Conservation (phyloP, 2,797 vertebrate species). For the Antennarius maculatus region DNA sequence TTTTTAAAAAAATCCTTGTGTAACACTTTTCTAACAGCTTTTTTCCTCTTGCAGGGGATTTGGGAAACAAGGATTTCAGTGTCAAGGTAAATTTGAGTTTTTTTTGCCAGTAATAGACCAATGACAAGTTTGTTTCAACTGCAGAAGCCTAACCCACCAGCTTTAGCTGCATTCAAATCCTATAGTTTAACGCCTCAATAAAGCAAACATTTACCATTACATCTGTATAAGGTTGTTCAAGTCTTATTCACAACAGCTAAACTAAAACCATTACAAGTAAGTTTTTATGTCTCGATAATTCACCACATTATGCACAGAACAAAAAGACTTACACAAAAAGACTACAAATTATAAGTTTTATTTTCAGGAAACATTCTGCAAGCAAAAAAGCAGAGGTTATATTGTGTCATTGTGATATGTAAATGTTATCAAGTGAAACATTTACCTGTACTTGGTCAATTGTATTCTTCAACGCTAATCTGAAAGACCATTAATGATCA, state of each 20-base stretch:
- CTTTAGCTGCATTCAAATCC: background rate
- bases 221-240: background rate
- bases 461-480: conserved; percentile 1
- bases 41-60: conserved; percentile 88
- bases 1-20: too few species aligned
- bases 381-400: conserved; percentile 4
- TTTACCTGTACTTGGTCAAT: background rate
- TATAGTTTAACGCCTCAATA: background rate
- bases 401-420: background rate
- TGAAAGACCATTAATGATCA: background rate
- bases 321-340: background rate
- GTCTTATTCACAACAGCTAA: background rate
- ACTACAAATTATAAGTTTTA: background rate
- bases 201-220: background rate
- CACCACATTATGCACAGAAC: background rate
- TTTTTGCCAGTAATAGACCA: too few species aligned
- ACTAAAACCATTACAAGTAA: background rate
- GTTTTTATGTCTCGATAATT: background rate
- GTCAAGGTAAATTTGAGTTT: conserved; percentile 89
- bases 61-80: conserved; percentile 99
- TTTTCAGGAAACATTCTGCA: conserved; percentile 11
- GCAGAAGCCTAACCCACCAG: too few species aligned
- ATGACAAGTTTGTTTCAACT: background rate
- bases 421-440: background rate
- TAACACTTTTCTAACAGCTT: conserved; percentile 1